A percentile compares a stretch with the other conserved stretches of the same genome.
These are phyloP conservation scores for Caenorhabditis sp. DNA, from an alignment of 2,888 invertebrate species.

Conservation along the genomic window DNA sequence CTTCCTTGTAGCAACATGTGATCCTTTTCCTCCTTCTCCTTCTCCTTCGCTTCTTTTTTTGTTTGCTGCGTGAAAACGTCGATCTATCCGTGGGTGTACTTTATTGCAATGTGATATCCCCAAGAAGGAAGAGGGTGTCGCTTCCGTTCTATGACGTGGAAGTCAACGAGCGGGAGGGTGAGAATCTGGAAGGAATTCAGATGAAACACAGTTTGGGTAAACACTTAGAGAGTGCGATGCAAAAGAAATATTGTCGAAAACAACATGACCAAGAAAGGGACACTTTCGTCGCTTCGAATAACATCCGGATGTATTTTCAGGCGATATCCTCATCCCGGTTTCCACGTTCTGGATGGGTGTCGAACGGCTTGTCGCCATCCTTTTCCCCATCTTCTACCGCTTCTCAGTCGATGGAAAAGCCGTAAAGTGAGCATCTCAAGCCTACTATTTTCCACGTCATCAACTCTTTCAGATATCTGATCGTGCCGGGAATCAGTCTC, in stretches of 20 bases:
- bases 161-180: no score
- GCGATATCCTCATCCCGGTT: slow-evolving; percentile 65
- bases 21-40: background rate
- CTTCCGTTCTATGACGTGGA: slow-evolving; percentile 46
- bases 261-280: no score
- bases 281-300: background rate
- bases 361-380: slow-evolving; percentile 64
- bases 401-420: slow-evolving; percentile 63
- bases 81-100: slow-evolving; percentile 50
- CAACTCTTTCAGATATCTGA: slow-evolving; percentile 59
- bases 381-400: slow-evolving; percentile 65
- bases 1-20: background rate
- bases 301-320: slow-evolving; percentile 30
- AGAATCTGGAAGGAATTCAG: no score
- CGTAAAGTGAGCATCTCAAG: slow-evolving; percentile 43
- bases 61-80: slow-evolving; percentile 38
- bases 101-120: slow-evolving; percentile 42
- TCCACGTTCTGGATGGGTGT: slow-evolving; percentile 70
- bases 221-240: background rate
- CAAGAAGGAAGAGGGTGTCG: slow-evolving; percentile 11
- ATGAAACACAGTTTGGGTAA: no score
- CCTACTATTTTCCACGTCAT: no score
- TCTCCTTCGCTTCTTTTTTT: slow-evolving; percentile 3
- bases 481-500: slow-evolving; percentile 54
- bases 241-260: background rate